These are phyloP conservation scores for Crocuta crocuta DNA, from an alignment of 2,113 vertebrate genomes.

Conservation along the genomic window DNA sequence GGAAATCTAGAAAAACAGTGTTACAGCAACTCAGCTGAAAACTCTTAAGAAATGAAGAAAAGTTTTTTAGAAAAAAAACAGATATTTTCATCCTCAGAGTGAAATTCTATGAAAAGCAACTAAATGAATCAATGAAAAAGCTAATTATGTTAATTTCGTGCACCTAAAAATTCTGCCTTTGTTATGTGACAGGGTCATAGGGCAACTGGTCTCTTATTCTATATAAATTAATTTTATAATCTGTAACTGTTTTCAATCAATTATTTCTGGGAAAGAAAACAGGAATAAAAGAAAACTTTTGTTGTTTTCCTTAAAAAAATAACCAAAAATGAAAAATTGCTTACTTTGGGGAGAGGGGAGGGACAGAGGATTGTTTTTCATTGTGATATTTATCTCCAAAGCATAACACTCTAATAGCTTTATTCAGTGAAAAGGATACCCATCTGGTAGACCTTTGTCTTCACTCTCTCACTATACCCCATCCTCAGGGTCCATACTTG, in stretches of 20 bases:
- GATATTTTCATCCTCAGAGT: neutral
- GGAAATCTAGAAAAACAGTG: constrained; percentile 56
- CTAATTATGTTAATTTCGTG: constrained; percentile 5
- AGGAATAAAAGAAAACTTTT: neutral
- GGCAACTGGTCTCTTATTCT: neutral
- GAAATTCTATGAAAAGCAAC: constrained; percentile 50
- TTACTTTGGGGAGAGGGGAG: neutral
- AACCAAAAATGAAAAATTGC: neutral
- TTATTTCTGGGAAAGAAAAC: constrained; percentile 15
- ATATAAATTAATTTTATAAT: constrained; percentile 30
- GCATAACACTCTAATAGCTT: neutral
- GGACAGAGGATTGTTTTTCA: constrained; percentile 12
- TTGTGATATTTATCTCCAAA: constrained; percentile 24
- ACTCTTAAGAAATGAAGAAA: constrained; percentile 36
- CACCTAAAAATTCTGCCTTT: constrained; percentile 54
- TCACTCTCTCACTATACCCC: neutral
- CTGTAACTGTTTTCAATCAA: neutral
- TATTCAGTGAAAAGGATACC: neutral
- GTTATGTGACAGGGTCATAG: neutral
- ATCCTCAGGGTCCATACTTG: neutral
- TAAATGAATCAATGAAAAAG: constrained; percentile 14
- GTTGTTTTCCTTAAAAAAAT: neutral
- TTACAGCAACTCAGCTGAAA: constrained; percentile 41
- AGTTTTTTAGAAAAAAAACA: neutral
- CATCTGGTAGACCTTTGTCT: neutral